Base-by-base conservation (phyloP, 1,140 invertebrate genomes). In the Ips nitidus region DNA sequence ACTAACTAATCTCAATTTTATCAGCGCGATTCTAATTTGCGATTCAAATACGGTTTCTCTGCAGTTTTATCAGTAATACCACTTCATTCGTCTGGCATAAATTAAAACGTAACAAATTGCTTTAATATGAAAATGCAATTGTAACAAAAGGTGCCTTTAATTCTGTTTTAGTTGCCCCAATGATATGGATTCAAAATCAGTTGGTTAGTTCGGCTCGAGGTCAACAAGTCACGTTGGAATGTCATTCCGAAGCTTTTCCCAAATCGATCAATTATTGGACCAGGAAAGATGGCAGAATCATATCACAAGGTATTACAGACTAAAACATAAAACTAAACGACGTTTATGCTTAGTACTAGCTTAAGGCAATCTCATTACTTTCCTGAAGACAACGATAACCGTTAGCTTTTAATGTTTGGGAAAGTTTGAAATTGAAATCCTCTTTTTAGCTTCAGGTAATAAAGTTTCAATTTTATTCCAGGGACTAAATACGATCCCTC, bases 241-340 rank as follows among this genome's bases (percentile, higher is more conserved):
- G 93, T 76, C 86, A 89, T 73, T 93, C 91, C 0, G 93, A 95
- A 80, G 92, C 92, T 1, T 94, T 88, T 83, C 93, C 93, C 1
- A 93, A 92, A 77, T 92, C 93, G 37, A 92, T 94, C 58, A 93
- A 92, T 78, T 93, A 93, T 78, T 93, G 91, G 91, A 92, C 89
- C 36, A 84, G 86, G 71, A 89, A 93, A 69, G 88, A 86, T 47
- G 89, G 90, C 59, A 89, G 91, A 78, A 92, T 91, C 72, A 89
- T 93, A 75, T 86, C 89, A 68, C 86, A 89, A 77, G 87, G 90
- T 91, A 69, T 39, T 52, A 59, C 36, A 55, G 52, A 55, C 45
- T 47, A 47, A 38, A 6, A 55, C 8, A 38, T 55, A 55, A 55
- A 50, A 50, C 45, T 22, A 8, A 50, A 50, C 45, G 45, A 50